These are phyloP conservation scores for Argyresthia goedartella DNA, from an alignment of 2,888 invertebrate genomes.

Conservation along the genomic window DNA sequence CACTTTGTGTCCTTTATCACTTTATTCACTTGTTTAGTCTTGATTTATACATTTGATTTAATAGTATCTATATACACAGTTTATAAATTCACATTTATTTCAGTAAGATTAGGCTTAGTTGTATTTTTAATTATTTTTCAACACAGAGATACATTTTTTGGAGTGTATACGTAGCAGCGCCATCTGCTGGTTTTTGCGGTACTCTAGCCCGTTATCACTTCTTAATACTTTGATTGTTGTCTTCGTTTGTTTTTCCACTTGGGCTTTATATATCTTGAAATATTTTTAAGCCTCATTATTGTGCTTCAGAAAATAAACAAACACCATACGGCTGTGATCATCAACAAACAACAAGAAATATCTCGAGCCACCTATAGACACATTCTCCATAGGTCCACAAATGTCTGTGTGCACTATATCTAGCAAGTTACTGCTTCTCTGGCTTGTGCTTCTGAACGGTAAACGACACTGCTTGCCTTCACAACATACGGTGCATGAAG, in stretches of 20 bases:
- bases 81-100: no score
- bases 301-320: slow-evolving; percentile 14
- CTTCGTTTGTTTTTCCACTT: slow-evolving; percentile 12
- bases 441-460: slow-evolving; percentile 16
- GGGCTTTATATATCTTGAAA: slow-evolving; percentile 13
- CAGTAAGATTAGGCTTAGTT: no score
- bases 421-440: slow-evolving; percentile 14
- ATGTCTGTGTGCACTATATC: slow-evolving; percentile 11
- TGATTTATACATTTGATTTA: no score
- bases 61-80: no score
- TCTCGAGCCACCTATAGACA: slow-evolving; percentile 9
- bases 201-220: slow-evolving; percentile 14
- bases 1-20: no score
- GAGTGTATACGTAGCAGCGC: no score
- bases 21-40: no score
- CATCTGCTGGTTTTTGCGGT: no score
- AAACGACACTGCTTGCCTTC: slow-evolving; percentile 21
- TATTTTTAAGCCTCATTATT: slow-evolving; percentile 7
- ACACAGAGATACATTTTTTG: no score
- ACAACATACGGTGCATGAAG: slow-evolving; percentile 14
- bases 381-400: slow-evolving; percentile 13
- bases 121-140: no score
- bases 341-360: slow-evolving; percentile 15
- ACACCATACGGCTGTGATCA: slow-evolving; percentile 12
- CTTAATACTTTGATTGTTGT: slow-evolving; percentile 13